Conservation (phyloP, 2,888 invertebrate genomes). For the Ferdinandea cuprea region DNA sequence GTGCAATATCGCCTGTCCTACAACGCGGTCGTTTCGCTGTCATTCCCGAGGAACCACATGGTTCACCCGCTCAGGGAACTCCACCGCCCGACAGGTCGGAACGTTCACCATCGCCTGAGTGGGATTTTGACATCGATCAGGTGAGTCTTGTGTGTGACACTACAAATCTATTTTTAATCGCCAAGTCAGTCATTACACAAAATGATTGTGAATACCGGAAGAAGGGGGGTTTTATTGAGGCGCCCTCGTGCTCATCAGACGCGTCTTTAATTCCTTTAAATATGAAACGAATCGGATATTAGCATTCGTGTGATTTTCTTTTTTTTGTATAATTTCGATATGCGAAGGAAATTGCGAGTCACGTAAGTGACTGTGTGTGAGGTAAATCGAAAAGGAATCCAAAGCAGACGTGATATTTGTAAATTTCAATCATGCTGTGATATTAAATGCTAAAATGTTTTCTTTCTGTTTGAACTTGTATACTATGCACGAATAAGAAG, state of each 20-base stretch:
- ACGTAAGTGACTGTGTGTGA: conserved; percentile 1
- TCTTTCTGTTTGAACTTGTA: no score
- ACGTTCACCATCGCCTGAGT: conserved; percentile 83
- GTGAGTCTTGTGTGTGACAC: conserved; percentile 76
- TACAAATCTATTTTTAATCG: neutral
- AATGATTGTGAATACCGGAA: neutral
- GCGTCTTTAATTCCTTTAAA: neutral
- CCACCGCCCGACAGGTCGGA: conserved; percentile 78
- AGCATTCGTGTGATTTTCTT: conserved; percentile 2
- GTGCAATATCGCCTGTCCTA: conserved; percentile 82
- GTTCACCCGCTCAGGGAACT: conserved; percentile 81
- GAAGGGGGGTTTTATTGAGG: no score
- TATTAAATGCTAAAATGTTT: no score
- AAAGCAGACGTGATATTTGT: conserved; percentile 12
- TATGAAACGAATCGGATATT: conserved; percentile 10
- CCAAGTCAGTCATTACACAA: neutral
- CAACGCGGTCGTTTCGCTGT: conserved; percentile 83
- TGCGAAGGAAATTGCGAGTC: conserved; percentile 5
- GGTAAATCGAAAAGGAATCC: neutral
- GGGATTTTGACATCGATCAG: conserved; percentile 83
- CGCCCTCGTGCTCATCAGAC: neutral
- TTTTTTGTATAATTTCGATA: neutral
- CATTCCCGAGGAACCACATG: conserved; percentile 84
- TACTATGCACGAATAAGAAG: no score
- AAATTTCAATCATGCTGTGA: neutral